Percentiles rank a stretch among this genome's conserved stretches.
Evolutionary conservation across 2,797 vertebrate genomes (phyloP).

Genomic region (Xiphophorus birchmanni): DNA sequence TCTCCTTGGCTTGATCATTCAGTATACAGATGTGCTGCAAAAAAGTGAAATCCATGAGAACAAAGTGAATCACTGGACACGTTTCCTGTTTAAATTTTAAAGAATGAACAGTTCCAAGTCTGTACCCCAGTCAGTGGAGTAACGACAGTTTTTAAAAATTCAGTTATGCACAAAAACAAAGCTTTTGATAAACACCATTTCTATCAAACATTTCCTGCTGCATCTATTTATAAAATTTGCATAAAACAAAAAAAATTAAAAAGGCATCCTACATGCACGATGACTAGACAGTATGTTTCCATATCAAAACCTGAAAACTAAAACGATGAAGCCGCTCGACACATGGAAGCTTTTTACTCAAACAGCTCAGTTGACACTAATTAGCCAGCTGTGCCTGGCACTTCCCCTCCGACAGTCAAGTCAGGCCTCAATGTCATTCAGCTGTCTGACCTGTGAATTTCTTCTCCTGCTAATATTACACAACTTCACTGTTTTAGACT

Average conservation of each 20-base stretch:
- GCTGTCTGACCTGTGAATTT: neutral
- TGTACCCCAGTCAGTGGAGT: neutral
- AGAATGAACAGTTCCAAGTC: neutral
- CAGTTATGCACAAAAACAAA: neutral
- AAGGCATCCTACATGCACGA: neutral
- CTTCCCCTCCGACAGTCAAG: neutral
- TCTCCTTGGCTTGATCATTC: conserved; percentile 85
- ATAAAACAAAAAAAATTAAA: neutral
- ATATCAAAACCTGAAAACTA: neutral
- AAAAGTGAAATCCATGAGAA: neutral
- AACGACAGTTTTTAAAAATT: neutral
- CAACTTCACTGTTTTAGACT: neutral
- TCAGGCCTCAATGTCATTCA: neutral
- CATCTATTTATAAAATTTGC: neutral
- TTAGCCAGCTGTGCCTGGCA: neutral
- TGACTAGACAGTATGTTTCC: neutral
- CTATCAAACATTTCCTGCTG: neutral
- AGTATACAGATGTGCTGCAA: conserved; percentile 87
- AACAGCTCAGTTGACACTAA: neutral
- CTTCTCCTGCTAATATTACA: conserved; percentile 3
- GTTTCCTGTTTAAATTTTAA: neutral
- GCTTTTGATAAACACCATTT: neutral
- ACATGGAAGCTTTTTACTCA: neutral
- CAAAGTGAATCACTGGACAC: neutral
- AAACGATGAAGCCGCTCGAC: neutral